Percentiles rank a stretch among this genome's conserved stretches.
These are phyloP conservation scores for Caenorhabditis becei DNA, from an alignment of 2,888 invertebrate genomes.

Conservation along the genomic window DNA sequence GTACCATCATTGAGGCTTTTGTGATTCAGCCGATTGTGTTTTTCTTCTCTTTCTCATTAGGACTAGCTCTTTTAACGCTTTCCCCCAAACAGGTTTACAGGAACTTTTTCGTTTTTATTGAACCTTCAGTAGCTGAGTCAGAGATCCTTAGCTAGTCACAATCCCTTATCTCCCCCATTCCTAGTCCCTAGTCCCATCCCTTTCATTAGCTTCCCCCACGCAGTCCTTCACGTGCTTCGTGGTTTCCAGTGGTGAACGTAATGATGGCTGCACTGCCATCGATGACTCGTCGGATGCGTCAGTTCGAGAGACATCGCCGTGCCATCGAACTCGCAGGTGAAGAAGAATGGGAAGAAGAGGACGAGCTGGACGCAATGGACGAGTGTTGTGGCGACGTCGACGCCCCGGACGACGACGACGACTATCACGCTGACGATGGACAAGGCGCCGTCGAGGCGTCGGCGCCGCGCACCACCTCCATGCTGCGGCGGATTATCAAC, in stretches of 20 bases:
- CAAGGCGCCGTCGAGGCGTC: slow-evolving; percentile 52
- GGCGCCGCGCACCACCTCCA: slow-evolving; percentile 57
- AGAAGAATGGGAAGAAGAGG: slow-evolving; percentile 60
- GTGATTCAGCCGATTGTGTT: slow-evolving; percentile 10
- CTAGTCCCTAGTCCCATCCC: not conserved
- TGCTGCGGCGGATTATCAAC: slow-evolving; percentile 54
- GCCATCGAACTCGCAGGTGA: slow-evolving; percentile 81
- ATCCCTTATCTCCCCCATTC: slow-evolving; percentile 13
- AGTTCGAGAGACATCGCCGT: slow-evolving; percentile 78
- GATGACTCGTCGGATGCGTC: slow-evolving; percentile 77
- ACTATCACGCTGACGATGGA: slow-evolving; percentile 56
- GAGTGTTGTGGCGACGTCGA: slow-evolving; percentile 57
- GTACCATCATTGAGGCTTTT: not conserved
- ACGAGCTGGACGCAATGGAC: slow-evolving; percentile 55
- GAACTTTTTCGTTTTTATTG: not conserved
- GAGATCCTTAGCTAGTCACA: not conserved
- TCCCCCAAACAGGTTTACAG: not conserved
- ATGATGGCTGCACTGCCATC: slow-evolving; percentile 81
- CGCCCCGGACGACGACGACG: slow-evolving; percentile 57
- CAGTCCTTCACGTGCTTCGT: slow-evolving; percentile 23
- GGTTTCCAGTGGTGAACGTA: slow-evolving; percentile 79
- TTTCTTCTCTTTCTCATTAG: slow-evolving; percentile 10
- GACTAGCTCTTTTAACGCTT: not conserved
- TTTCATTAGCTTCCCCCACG: slow-evolving; percentile 15
- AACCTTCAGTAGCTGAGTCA: not conserved